Base-by-base conservation (phyloP, 2,797 vertebrate genomes). In the Numenius phaeopus region DNA sequence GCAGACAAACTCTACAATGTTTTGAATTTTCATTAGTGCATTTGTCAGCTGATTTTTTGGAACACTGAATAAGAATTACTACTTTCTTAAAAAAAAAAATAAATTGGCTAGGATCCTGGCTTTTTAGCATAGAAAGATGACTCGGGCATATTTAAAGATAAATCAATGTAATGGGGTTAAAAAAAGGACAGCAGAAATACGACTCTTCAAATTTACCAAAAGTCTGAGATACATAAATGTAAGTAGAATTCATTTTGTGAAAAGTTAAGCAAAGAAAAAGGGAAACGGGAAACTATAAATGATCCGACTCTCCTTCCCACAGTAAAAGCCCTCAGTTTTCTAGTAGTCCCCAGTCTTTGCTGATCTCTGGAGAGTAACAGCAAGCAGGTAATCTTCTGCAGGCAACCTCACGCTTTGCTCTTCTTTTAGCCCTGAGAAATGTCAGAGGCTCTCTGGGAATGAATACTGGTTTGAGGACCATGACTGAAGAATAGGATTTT, bases 131-230 rank as follows among this genome's bases (percentile, higher is more conserved):
- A 91, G 76, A 83, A 84, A 81, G 54, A 62, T 67, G 59, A 94
- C 50, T 65, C 2, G 7, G 30, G 58, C 81, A 47, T 58, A 91
- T 70, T 58, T 84, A 80, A 77, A 87, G 70, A 94, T 87, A 93
- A 86, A 94, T 93, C 65, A 93, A 55, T 54, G 66, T 11, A 90
- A 55, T 11, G 20, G 57, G 17, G 91, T 94, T 89, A 92, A 94
- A 87, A 87, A 72, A 86, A 94, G 93, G 72, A 67, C 89, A 82
- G 57, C 19, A 91, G 57, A 95, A 96, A 84, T 23, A 88, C 3
- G 7, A 55, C 49, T 89, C 83, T 39, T 78, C 15, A 81, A 78
- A 94, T 94, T 72, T 62, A 86, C 58, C 77, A 80, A 40, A 80
- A 92, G 50, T 50, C 11, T 7, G 40, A 81, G 67, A 78, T 40